phyloP scores from a whole-genome alignment of 2,797 vertebrate genomes.

The Columba guinea region DNA sequence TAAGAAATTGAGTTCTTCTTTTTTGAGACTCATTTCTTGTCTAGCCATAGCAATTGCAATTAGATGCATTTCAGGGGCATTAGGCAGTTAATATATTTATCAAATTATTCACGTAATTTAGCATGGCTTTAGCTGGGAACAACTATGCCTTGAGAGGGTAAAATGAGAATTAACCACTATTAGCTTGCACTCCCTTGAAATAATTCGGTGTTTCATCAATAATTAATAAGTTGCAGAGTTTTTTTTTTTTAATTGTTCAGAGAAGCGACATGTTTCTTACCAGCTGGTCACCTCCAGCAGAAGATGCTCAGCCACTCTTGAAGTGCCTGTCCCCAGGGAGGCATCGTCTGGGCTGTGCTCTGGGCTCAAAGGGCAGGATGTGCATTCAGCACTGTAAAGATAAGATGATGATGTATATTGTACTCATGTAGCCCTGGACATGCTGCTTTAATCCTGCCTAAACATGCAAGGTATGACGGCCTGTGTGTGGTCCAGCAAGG shows the following conservation, averaged over 20 bases:
- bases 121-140: slow-evolving; percentile 17
- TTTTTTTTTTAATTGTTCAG: not conserved
- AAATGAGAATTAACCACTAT: slow-evolving; percentile 1
- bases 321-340: not conserved
- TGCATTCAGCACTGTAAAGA: not conserved
- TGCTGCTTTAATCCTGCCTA: not conserved
- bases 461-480: accelerated
- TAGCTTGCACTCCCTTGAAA: not conserved
- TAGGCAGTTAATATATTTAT: slow-evolving; percentile 63
- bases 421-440: not conserved
- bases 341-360: not conserved
- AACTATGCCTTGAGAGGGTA: not conserved
- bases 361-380: not conserved
- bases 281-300: not conserved
- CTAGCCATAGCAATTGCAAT: slow-evolving; percentile 54
- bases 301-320: not conserved
- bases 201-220: not conserved
- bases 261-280: accelerated
- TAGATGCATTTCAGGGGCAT: slow-evolving; percentile 60
- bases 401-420: not conserved
- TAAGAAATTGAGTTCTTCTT: slow-evolving; percentile 5
- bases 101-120: slow-evolving; percentile 49
- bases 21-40: not conserved
- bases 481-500: accelerated
- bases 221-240: not conserved